phyloP scores from a whole-genome alignment of 2,797 vertebrate genomes.

The Clarias pachynema region DNA sequence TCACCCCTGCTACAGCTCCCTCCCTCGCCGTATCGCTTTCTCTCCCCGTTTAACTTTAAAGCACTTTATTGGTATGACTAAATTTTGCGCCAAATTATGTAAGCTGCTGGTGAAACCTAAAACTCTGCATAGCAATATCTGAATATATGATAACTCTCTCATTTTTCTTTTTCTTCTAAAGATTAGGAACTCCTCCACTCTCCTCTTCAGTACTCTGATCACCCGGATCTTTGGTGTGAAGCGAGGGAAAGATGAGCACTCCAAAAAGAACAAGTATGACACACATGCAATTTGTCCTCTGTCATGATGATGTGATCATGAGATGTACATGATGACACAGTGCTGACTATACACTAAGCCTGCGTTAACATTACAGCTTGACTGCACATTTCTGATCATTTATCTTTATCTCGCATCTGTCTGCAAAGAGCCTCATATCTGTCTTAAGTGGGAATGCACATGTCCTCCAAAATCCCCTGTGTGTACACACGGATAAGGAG shows the following conservation, averaged over 20 bases:
- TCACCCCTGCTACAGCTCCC: background rate
- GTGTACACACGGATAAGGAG: background rate
- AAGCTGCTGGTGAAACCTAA: background rate
- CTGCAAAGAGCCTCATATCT: too few relatives aligned
- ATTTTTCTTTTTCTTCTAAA: constrained; percentile 57
- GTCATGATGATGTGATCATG: too few relatives aligned
- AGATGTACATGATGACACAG: background rate
- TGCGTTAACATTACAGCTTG: background rate
- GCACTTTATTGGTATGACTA: background rate
- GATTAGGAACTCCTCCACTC: constrained; percentile 96
- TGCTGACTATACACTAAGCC: background rate
- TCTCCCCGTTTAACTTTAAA: constrained; percentile 5
- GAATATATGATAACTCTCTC: background rate
- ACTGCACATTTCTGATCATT: background rate
- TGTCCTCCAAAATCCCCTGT: background rate
- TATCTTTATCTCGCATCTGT: background rate
- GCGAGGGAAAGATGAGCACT: constrained; percentile 91
- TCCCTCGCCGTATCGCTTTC: background rate
- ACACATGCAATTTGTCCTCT: background rate
- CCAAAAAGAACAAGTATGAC: constrained; percentile 91
- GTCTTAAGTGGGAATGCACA: background rate
- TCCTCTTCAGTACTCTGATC: constrained; percentile 95
- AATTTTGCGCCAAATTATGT: background rate
- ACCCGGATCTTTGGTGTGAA: constrained; percentile 97
- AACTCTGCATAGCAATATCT: background rate